A percentile compares a stretch with the other conserved stretches of the same genome.
phyloP scores from a whole-genome alignment of 2,113 vertebrate genomes.

The Callorhinus ursinus region DNA sequence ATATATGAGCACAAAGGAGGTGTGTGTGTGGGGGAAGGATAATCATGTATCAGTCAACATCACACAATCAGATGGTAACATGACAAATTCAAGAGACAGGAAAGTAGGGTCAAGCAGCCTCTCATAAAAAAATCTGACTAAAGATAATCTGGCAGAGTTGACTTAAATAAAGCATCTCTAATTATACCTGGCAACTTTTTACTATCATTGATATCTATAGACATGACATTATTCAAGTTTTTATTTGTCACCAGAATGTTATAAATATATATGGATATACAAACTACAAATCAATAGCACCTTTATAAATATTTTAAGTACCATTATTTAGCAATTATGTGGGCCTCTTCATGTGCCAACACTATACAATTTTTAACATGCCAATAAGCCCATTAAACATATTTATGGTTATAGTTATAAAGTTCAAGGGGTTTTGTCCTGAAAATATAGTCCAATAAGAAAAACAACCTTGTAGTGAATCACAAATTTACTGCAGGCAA shows the following conservation, averaged over 20 bases:
- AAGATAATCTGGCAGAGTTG: slow-evolving; percentile 18
- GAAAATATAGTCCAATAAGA: slow-evolving; percentile 68
- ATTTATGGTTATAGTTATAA: slow-evolving; percentile 76
- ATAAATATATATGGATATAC: slow-evolving; percentile 56
- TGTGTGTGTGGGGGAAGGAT: background rate
- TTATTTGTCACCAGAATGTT: slow-evolving; percentile 57
- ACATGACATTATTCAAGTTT: slow-evolving; percentile 67
- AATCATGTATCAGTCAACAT: background rate
- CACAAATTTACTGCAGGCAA: slow-evolving; percentile 41
- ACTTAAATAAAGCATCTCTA: slow-evolving; percentile 30
- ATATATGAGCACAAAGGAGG: background rate
- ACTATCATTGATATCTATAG: slow-evolving; percentile 51
- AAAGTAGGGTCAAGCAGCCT: background rate
- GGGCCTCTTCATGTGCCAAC: slow-evolving; percentile 60
- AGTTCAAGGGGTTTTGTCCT: slow-evolving; percentile 65
- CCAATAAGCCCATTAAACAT: slow-evolving; percentile 71
- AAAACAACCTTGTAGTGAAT: slow-evolving; percentile 46
- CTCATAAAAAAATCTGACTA: background rate
- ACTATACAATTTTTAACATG: slow-evolving; percentile 68
- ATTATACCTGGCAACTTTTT: slow-evolving; percentile 48
- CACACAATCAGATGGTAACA: background rate
- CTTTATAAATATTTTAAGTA: slow-evolving; percentile 80
- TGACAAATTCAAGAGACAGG: background rate
- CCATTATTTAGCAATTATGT: slow-evolving; percentile 80
- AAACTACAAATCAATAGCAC: slow-evolving; percentile 65